Base-by-base conservation (phyloP, 2,888 invertebrate species). In the Corythucha ciliata region DNA sequence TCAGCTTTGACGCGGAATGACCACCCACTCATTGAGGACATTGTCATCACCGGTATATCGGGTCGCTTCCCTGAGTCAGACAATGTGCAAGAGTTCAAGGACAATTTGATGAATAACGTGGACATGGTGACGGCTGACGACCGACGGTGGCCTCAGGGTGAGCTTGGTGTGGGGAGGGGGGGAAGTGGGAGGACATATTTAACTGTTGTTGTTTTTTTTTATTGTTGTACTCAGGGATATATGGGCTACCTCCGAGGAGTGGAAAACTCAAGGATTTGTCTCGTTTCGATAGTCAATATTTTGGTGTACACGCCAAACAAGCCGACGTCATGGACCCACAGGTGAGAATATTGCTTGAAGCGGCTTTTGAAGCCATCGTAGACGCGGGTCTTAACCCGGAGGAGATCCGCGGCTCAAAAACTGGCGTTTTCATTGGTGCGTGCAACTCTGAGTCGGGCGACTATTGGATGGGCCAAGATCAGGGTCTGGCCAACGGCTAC, bases 401-500 rank as follows among this genome's bases (percentile, higher is more conserved):
- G 47, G 83, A 84, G 60, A 68, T 93, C 46, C 78, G 86, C 62
- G 97, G 97, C 48, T 78, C 83, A 10, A 84, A 80, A 64, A 94
- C 93, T 44, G 97, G 96, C 57, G 96, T 97, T 2, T 97, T 84
- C 70, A 80, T 97, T 59, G 97, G 96, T 54, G 89, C 86, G 10
- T 90, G 88, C 53, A 80, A 80, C 57, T 83, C 84, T 20, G 97
- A 97, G 70, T 82, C 90, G 16, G 88, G 88, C 63, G 90, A 92
- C 65, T 81, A 79, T 63, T 89, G 90, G 83, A 81, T 87, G 22
- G 69, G 71, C 44, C 85, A 91, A 69, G 83, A 88, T 20, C 96
- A 96, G 65, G 77, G 83, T 65, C n/a, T n/a, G n/a, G 78, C 88
- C 36, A 88, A 84, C 66, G 81, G 81, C 32, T 97, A 97, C 70